phyloP scores from a whole-genome alignment of 1,140 invertebrate species.

The Drosophila tani region DNA sequence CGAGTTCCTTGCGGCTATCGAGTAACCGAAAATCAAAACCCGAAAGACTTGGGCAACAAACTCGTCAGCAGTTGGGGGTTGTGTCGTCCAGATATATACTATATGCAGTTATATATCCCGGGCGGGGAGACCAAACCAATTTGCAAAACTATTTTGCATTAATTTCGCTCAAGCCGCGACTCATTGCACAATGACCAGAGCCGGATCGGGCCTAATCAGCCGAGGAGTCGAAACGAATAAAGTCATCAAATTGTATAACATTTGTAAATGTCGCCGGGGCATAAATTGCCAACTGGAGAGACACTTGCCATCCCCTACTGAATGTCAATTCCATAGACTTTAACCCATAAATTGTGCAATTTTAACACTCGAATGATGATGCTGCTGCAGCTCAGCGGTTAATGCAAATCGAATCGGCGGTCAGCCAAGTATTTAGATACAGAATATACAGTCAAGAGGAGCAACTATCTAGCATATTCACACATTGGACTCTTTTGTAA shows the following conservation, averaged over 20 bases:
- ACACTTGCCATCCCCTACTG: slow-evolving; percentile 25
- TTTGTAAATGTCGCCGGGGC: slow-evolving; percentile 60
- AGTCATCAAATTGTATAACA: slow-evolving; percentile 57
- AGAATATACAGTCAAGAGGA: slow-evolving; percentile 44
- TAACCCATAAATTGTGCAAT: slow-evolving; percentile 66
- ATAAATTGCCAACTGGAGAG: slow-evolving; percentile 35
- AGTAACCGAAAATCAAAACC: slow-evolving; percentile 53
- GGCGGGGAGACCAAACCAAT: slow-evolving; percentile 29
- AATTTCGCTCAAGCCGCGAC: slow-evolving; percentile 14
- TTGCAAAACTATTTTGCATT: slow-evolving; percentile 50
- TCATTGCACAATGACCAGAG: slow-evolving; percentile 42
- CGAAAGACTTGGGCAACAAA: slow-evolving; percentile 71
- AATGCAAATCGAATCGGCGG: slow-evolving; percentile 68
- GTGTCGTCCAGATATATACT: slow-evolving; percentile 24
- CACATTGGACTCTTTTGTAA: slow-evolving; percentile 60
- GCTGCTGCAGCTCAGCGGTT: slow-evolving; percentile 22
- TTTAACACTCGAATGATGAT: slow-evolving; percentile 38
- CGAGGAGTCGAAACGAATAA: slow-evolving; percentile 18
- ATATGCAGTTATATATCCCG: slow-evolving; percentile 21
- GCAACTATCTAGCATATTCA: slow-evolving; percentile 22
- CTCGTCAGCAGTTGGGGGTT: slow-evolving; percentile 66
- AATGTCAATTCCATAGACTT: slow-evolving; percentile 60
- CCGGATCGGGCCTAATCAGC: slow-evolving; percentile 35
- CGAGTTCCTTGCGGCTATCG: slow-evolving; percentile 42
- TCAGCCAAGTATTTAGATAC: slow-evolving; percentile 48